A percentile compares a stretch with the other conserved stretches of the same genome.
These are phyloP conservation scores for Limnephilus marmoratus DNA, from an alignment of 2,888 invertebrate species.

Conservation along the genomic window DNA sequence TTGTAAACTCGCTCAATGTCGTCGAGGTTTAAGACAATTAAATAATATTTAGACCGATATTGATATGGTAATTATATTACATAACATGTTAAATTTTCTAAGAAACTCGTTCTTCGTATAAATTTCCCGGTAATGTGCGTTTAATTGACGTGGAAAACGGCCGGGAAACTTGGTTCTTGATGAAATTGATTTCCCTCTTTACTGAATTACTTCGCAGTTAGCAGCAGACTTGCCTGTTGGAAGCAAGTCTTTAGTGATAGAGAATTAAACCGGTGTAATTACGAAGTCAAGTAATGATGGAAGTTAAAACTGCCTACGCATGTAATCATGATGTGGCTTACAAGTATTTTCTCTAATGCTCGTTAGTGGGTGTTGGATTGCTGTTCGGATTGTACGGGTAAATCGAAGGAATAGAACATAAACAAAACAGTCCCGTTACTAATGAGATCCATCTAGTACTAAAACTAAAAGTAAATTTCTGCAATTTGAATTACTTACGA, in stretches of 20 bases:
- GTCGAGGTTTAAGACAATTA: too few relatives aligned
- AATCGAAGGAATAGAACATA: background rate
- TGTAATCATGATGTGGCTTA: background rate
- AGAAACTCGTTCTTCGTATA: background rate
- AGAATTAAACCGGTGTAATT: background rate
- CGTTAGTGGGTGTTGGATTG: background rate
- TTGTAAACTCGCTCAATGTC: too few relatives aligned
- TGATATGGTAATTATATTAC: background rate
- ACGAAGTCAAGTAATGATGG: background rate
- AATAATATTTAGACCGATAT: background rate
- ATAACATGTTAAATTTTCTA: background rate
- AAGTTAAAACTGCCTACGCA: background rate
- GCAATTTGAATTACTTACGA: too few relatives aligned
- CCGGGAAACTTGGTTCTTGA: background rate
- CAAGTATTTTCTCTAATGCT: background rate
- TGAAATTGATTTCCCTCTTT: background rate
- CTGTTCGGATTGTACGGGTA: background rate
- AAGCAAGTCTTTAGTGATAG: background rate
- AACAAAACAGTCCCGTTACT: background rate
- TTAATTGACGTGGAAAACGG: background rate
- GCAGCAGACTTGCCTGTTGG: background rate
- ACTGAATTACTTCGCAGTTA: background rate
- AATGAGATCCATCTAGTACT: background rate
- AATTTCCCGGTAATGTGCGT: background rate
- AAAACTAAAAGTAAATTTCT: too few relatives aligned